phyloP scores from a whole-genome alignment of 2,888 invertebrate genomes.

The Pachliopta kotzebuea region DNA sequence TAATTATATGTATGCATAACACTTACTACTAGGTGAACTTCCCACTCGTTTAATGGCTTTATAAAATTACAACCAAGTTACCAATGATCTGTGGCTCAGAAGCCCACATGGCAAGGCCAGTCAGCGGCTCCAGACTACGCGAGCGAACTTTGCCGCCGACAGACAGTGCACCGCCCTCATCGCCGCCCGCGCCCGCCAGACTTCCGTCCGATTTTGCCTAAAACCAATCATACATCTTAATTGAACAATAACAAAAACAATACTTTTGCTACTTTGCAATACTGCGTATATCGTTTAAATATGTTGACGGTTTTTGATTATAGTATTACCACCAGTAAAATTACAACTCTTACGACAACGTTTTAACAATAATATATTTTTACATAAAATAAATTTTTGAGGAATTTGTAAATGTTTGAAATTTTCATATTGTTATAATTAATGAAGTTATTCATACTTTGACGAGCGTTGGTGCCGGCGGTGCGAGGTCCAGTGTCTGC shows the following conservation, averaged over 20 bases:
- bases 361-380: too few relatives aligned
- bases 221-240: background rate
- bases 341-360: too few relatives aligned
- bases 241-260: background rate
- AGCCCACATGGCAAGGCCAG: constrained; percentile 99
- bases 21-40: background rate
- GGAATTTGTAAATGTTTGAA: too few relatives aligned
- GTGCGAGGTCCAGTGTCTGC: constrained; percentile 65
- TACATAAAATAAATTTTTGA: too few relatives aligned
- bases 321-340: too few relatives aligned
- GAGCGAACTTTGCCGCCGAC: constrained; percentile 78
- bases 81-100: constrained; percentile 96
- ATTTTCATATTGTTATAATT: background rate
- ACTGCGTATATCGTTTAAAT: too few relatives aligned
- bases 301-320: too few relatives aligned
- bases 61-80: constrained; percentile 30
- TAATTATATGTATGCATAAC: too few relatives aligned
- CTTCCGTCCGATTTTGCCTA: constrained; percentile 96
- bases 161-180: constrained; percentile 55
- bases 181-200: constrained; percentile 83
- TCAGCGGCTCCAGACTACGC: constrained; percentile 97
- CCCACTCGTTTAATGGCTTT: background rate
- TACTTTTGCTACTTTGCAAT: background rate
- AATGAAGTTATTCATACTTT: constrained; percentile 49
- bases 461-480: constrained; percentile 64